Conservation (phyloP, 2,797 vertebrate genomes). For the Morelia viridis region DNA sequence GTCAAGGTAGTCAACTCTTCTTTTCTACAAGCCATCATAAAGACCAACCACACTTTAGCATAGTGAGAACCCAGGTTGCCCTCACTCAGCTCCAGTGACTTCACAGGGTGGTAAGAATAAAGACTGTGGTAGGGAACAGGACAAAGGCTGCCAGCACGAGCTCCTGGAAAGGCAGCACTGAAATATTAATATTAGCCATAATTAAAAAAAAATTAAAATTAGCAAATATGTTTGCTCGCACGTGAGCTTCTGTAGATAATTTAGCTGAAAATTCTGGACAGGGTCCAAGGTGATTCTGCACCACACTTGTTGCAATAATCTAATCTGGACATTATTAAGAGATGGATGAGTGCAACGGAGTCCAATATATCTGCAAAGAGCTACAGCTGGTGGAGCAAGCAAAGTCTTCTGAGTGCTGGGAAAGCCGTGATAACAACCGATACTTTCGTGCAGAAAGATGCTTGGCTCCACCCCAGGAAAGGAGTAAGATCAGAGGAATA, state of each 20-base stretch:
- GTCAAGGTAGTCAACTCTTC: neutral
- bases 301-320: neutral
- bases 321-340: slow-evolving; percentile 6
- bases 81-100: neutral
- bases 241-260: neutral
- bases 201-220: neutral
- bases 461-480: neutral
- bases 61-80: neutral
- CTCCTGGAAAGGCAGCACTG: neutral
- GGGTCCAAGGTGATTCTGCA: neutral
- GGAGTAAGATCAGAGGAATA: neutral
- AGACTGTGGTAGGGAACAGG: neutral
- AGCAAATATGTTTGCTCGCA: neutral
- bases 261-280: neutral
- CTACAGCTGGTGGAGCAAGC: neutral
- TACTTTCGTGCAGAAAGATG: neutral
- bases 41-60: neutral
- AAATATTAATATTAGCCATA: neutral
- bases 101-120: neutral
- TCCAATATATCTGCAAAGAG: neutral
- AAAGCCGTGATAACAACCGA: slow-evolving; percentile 19
- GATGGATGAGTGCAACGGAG: neutral
- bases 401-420: neutral
- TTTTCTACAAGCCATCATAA: neutral
- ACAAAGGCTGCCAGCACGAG: neutral